Evolutionary conservation across 1,140 invertebrate genomes (phyloP), one percentile per base, ranked within the genome.

Genomic region (Zaprionus tsacasi): DNA sequence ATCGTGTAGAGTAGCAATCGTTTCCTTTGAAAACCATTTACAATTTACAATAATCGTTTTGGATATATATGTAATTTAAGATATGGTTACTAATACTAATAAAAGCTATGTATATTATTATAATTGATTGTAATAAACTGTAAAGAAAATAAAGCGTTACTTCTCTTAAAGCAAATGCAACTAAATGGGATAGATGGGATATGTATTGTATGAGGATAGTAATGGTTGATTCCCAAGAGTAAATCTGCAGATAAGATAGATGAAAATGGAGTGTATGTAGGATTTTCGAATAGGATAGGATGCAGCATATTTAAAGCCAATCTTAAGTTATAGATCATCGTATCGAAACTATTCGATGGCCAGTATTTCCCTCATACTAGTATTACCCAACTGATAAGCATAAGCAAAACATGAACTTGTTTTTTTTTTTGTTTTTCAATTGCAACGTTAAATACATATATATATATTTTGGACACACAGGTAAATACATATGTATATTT

Each of bases 401-500:
- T n/a, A n/a, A n/a, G n/a, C n/a, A 45, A 45, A 17, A 45, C 30
- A 13, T 13, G 35, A 8, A 17, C 7, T 36, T 25, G 12, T 4
- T 35, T 67, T 67, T 30, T 36, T 13, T 43, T 43, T 35, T 21
- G 27, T 30, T 15, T 33, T 15, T 48, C 25, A 65, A 55, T 65
- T 64, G 67, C 70, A 60, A 67, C 70, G 30, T 61, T 60, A 61
- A 68, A 73, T 50, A 59, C 64, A 69, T 73, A 60, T 73, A 73
- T 73, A 45, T 45, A 45, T 45, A 45, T 45, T 15, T 68, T 75
- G 54, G 67, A 70, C 67, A 58, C 54, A 52, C 17, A 56, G 55
- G 52, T 57, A 66, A 56, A 63, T 63, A 63, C 59, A 63, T 40
- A 13, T 59, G 1, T 38, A 25, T 59, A 21, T 21, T 21, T 21